Evolutionary conservation across 2,797 vertebrate genomes (phyloP).

Genomic region (Pseudomugil gertrudae): DNA sequence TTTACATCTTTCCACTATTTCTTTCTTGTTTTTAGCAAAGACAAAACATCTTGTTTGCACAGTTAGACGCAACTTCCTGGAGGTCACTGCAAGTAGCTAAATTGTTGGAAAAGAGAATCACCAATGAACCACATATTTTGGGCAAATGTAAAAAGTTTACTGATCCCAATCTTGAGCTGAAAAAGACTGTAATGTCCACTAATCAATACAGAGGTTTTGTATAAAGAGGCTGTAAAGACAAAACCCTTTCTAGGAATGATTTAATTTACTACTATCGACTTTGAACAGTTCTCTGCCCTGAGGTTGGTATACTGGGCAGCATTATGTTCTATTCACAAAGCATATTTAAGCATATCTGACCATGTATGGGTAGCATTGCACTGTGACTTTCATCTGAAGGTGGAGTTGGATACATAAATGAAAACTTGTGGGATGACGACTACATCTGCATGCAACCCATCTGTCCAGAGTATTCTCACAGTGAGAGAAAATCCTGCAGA

Average conservation of each 20-base stretch:
- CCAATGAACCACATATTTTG: not conserved
- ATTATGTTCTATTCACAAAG: not conserved
- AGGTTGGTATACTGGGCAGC: not conserved
- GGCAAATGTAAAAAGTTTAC: not conserved
- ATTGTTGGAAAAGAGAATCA: not conserved
- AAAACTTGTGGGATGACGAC: conserved; percentile 40
- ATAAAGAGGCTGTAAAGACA: not conserved
- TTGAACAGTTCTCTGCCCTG: not conserved
- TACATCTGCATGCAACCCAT: conserved; percentile 51
- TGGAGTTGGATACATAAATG: conserved; percentile 52
- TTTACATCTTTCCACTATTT: not conserved
- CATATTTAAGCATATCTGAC: not conserved
- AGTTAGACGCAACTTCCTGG: not conserved
- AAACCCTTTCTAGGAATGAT: no score
- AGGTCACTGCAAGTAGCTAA: not conserved
- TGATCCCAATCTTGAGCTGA: not conserved
- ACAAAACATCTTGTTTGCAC: not conserved
- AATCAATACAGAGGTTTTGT: no score
- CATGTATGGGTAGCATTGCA: conserved; percentile 1
- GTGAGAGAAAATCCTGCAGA: conserved; percentile 43
- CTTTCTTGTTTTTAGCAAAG: not conserved
- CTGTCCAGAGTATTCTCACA: conserved; percentile 36
- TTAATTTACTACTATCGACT: no score
- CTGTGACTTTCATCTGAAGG: conserved; percentile 26
- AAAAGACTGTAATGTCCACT: not conserved